Evolutionary conservation across 2,888 invertebrate genomes (phyloP), one percentile per base, ranked within the genome.

Genomic region (Hirtodrosophila histrioides): DNA sequence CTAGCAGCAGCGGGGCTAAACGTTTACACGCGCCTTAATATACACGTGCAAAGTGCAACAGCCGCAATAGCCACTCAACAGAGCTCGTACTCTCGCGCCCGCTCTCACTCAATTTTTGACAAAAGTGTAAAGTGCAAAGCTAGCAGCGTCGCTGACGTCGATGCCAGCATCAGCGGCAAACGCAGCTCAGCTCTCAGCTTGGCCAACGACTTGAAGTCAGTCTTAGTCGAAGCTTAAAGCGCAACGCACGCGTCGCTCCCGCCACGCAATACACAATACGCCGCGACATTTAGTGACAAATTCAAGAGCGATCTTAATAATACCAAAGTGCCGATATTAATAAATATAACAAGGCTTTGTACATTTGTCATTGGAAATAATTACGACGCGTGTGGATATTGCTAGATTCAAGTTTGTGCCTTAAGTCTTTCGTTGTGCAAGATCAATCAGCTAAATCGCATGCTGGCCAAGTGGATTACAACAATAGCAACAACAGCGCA

Each of bases 121-220:
- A 84, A 85, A 17, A 89, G 89, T 89, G 86, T 89, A 89, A 89
- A 89, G 89, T 89, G 88, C 89, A 88, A 89, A 89, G 83, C 83
- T 72, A 73, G 77, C 73, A 70, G 65, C 72, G 70, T 40, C 65
- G 71, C 23, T 56, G 58, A 55, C 61, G 61, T 11, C 53, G 58
- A 29, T 11, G 53, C 44, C 48, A 57, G 48, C 64, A 54, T 55
- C 53, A 63, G 41, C 56, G 27, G 11, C 60, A 39, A 39, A 8
- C 33, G 51, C 44, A 75, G 78, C 77, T 79, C 80, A 75, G 62
- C 51, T 78, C 48, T 55, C 62, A 67, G 65, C 61, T 73, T 49
- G 48, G 62, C 41, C 64, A 57, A 24, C 73, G 58, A 64, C 65
- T 72, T 71, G 68, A 80, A 84, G 78, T 89, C 84, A 89, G 89